Conservation (phyloP, 2,888 invertebrate species). For the Drosophila demipolita region DNA sequence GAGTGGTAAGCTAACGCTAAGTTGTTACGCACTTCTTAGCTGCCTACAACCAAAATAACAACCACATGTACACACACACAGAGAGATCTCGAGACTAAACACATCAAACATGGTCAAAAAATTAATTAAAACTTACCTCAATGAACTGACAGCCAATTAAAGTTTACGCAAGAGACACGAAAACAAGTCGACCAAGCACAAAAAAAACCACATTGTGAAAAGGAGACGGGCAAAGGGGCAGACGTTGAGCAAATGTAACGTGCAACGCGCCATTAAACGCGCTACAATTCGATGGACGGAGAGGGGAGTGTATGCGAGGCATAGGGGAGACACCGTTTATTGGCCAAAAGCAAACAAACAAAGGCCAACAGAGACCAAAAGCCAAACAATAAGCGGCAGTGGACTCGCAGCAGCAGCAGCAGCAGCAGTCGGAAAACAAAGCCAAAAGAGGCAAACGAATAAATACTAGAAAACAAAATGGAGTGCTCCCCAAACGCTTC, state of each 20-base stretch:
- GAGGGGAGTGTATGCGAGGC: neutral
- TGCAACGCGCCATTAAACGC: slow-evolving; percentile 73
- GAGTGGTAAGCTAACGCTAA: slow-evolving; percentile 34
- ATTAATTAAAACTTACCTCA: slow-evolving; percentile 78
- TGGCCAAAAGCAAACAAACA: slow-evolving; percentile 76
- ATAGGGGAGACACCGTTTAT: slow-evolving; percentile 60
- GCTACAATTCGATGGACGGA: slow-evolving; percentile 20
- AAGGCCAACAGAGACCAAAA: slow-evolving; percentile 66
- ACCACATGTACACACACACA: neutral
- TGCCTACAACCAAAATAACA: slow-evolving; percentile 7
- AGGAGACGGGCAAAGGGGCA: slow-evolving; percentile 13
- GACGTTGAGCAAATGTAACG: slow-evolving; percentile 53
- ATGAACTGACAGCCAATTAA: slow-evolving; percentile 77
- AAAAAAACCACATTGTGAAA: slow-evolving; percentile 14
- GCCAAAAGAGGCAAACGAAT: slow-evolving; percentile 53
- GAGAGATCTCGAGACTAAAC: slow-evolving; percentile 5
- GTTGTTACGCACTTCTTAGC: slow-evolving; percentile 42
- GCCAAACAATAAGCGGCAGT: slow-evolving; percentile 61
- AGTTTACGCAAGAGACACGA: slow-evolving; percentile 69
- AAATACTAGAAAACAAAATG: slow-evolving; percentile 65
- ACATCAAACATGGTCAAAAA: slow-evolving; percentile 49
- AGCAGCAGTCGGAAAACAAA: slow-evolving; percentile 37
- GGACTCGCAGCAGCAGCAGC: slow-evolving; percentile 22
- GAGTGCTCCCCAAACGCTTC: slow-evolving; percentile 23
- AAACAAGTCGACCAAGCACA: slow-evolving; percentile 51